Evolutionary conservation across 2,888 invertebrate genomes (phyloP).

Genomic region (Didymodactylos carnosus): DNA sequence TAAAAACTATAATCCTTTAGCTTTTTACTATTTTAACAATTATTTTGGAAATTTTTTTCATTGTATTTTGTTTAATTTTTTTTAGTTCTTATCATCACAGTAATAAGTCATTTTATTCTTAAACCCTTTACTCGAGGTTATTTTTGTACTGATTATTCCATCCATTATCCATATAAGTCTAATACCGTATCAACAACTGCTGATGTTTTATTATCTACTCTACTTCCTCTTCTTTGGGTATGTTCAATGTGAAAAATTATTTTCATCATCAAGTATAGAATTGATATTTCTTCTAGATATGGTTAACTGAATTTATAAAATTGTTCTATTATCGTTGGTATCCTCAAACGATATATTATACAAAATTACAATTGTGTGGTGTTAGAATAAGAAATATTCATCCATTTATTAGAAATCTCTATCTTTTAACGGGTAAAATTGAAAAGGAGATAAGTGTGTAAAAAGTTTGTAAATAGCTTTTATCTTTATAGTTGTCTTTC

Average conservation of each 20-base stretch:
- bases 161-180: conserved; percentile 7
- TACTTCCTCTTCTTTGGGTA: background rate
- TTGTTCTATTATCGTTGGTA: background rate
- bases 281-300: background rate
- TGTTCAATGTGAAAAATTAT: background rate
- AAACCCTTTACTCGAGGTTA: conserved; percentile 13
- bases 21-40: too few species aligned
- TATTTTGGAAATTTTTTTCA: too few species aligned
- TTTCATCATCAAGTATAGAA: too few species aligned
- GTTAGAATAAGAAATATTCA: background rate
- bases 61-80: too few species aligned
- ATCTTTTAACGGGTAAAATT: background rate
- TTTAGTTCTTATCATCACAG: background rate
- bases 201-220: background rate
- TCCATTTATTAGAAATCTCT: conserved; percentile 1
- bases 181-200: conserved; percentile 9
- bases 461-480: conserved; percentile 3
- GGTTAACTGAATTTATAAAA: background rate
- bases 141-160: conserved; percentile 12
- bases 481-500: conserved; percentile 3
- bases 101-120: background rate
- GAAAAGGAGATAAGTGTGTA: background rate
- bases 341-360: background rate
- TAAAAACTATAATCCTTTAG: background rate
- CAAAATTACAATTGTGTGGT: background rate